A percentile compares a stretch with the other conserved stretches of the same genome.
Evolutionary conservation across 1,140 invertebrate genomes (phyloP).

Genomic region (Drosophila navojoa): DNA sequence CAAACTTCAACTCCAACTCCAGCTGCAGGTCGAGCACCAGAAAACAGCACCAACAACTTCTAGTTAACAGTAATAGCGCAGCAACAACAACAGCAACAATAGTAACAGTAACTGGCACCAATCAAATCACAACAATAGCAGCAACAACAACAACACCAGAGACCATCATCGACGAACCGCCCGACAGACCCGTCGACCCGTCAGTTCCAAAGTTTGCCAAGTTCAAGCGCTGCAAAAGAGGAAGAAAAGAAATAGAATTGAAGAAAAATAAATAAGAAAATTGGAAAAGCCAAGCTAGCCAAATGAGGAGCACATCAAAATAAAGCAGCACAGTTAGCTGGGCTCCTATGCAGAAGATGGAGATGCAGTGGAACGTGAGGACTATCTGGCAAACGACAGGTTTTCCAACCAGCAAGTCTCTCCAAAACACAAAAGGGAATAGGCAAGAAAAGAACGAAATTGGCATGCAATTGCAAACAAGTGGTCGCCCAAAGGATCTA

Average conservation of each 20-base stretch:
- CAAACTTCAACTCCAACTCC: conserved; percentile 19
- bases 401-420: conserved; percentile 28
- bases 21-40: conserved; percentile 7
- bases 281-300: conserved; percentile 6
- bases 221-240: conserved; percentile 55
- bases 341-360: neutral
- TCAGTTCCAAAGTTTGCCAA: conserved; percentile 34
- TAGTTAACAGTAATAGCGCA: conserved; percentile 46
- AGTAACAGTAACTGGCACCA: conserved; percentile 45
- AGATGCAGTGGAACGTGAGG: neutral
- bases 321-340: conserved; percentile 57
- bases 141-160: conserved; percentile 31
- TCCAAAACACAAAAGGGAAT: conserved; percentile 38
- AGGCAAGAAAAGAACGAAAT: conserved; percentile 32
- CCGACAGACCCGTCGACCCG: neutral
- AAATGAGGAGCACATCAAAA: conserved; percentile 59
- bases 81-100: conserved; percentile 32
- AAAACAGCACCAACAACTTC: conserved; percentile 52
- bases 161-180: conserved; percentile 47
- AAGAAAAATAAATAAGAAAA: conserved; percentile 1
- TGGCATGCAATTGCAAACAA: conserved; percentile 32
- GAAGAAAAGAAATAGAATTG: neutral
- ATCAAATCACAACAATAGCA: conserved; percentile 27
- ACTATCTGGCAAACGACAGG: conserved; percentile 25
- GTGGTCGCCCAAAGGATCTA: conserved; percentile 25